phyloP scores from a whole-genome alignment of 2,888 invertebrate species.

The Athetis lepigone region DNA sequence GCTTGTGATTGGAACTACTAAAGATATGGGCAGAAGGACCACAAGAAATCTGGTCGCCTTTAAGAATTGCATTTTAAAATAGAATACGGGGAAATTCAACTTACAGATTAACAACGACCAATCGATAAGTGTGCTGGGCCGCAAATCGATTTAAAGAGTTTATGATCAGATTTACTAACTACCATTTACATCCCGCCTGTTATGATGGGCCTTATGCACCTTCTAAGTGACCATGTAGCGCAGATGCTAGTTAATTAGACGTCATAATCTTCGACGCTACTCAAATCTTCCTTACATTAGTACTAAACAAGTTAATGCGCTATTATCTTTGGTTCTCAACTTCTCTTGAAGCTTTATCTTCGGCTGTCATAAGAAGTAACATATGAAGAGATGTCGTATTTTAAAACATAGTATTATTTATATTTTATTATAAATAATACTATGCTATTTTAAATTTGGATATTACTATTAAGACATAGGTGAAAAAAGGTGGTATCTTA shows the following conservation, averaged over 20 bases:
- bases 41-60: conserved; percentile 3
- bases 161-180: not conserved
- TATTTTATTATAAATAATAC: not conserved
- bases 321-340: conserved; percentile 27
- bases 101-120: not conserved
- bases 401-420: not conserved
- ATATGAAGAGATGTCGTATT: conserved; percentile 1
- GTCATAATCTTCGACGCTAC: conserved; percentile 21
- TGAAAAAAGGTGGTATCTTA: not conserved
- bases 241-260: conserved; percentile 26
- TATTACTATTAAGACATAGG: too few relatives aligned
- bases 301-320: conserved; percentile 19
- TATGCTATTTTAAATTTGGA: too few relatives aligned
- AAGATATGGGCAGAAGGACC: conserved; percentile 34
- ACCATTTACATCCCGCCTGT: not conserved
- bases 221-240: conserved; percentile 1
- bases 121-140: not conserved
- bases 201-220: conserved; percentile 11
- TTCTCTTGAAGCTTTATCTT: conserved; percentile 10
- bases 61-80: not conserved
- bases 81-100: not conserved
- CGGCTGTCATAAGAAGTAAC: conserved; percentile 8
- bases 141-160: too few relatives aligned
- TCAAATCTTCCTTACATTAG: conserved; percentile 18
- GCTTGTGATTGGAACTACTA: conserved; percentile 16